Evolutionary conservation across 2,888 invertebrate species (phyloP).

Genomic region (Drosophila basisetae): DNA sequence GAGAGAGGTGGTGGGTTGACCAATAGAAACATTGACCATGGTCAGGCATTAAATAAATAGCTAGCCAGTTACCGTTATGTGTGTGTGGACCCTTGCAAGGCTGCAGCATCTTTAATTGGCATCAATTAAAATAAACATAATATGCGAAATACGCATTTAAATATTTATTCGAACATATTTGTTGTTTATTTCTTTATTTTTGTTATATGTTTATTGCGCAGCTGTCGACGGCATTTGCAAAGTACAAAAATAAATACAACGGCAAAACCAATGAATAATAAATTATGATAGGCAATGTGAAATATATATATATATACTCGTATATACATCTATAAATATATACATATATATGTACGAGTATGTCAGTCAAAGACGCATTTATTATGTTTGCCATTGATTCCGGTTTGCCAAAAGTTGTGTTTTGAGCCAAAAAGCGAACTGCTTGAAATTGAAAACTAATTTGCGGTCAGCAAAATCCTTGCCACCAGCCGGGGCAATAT

Average conservation of each 20-base stretch:
- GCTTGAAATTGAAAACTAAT: conserved; percentile 64
- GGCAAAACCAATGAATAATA: conserved; percentile 55
- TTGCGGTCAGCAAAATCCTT: conserved; percentile 49
- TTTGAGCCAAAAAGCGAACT: conserved; percentile 6
- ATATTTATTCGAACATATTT: conserved; percentile 32
- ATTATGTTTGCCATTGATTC: conserved; percentile 47
- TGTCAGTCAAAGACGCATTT: conserved; percentile 44
- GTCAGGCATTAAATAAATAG: conserved; percentile 54
- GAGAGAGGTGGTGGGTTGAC: background rate
- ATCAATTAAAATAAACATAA: conserved; percentile 28
- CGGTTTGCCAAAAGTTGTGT: conserved; percentile 24
- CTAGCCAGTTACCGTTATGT: background rate
- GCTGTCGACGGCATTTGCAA: conserved; percentile 60
- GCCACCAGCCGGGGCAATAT: conserved; percentile 6
- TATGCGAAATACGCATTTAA: background rate
- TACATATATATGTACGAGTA: too few relatives aligned
- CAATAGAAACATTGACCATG: conserved; percentile 61
- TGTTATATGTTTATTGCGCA: conserved; percentile 43
- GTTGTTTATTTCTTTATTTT: conserved; percentile 29
- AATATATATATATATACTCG: background rate
- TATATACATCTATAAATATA: background rate
- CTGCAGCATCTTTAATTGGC: conserved; percentile 5
- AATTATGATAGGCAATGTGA: conserved; percentile 35
- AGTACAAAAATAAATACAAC: conserved; percentile 65
- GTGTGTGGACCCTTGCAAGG: conserved; percentile 38